Conservation (phyloP, 2,113 vertebrate genomes). For the Alethe diademata region DNA sequence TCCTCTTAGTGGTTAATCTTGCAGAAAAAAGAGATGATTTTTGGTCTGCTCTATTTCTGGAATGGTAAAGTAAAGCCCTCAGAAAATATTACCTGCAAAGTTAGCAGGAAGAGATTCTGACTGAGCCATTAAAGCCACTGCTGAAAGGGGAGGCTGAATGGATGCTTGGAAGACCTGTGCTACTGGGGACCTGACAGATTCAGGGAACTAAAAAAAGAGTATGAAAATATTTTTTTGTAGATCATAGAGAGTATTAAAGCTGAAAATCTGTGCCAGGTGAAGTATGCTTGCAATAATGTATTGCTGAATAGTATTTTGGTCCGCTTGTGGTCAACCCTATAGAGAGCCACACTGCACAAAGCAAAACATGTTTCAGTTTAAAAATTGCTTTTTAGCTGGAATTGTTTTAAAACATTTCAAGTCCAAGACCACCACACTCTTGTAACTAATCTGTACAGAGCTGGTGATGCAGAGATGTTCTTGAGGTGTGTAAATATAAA, state of each 20-base stretch:
- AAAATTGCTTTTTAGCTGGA: neutral
- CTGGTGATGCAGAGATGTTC: neutral
- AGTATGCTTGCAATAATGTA: neutral
- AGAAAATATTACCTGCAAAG: neutral
- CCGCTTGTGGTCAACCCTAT: neutral
- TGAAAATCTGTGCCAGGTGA: neutral
- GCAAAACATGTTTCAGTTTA: rapidly evolving
- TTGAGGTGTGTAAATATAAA: neutral
- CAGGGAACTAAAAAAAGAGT: neutral
- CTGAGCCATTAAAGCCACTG: neutral
- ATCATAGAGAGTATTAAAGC: neutral
- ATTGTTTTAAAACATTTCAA: neutral
- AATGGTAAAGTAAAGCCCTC: neutral
- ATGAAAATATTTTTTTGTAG: neutral
- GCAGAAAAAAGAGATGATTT: neutral
- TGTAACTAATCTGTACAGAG: neutral
- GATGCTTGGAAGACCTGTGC: neutral
- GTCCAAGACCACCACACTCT: neutral
- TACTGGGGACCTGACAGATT: neutral
- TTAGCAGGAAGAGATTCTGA: neutral
- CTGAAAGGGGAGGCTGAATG: neutral
- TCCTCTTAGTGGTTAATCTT: neutral
- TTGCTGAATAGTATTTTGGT: neutral
- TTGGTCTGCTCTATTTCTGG: neutral
- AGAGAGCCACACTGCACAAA: neutral